Evolutionary conservation across 2,113 vertebrate genomes (phyloP).

Genomic region (Sinocyclocheilus anshuiensis): DNA sequence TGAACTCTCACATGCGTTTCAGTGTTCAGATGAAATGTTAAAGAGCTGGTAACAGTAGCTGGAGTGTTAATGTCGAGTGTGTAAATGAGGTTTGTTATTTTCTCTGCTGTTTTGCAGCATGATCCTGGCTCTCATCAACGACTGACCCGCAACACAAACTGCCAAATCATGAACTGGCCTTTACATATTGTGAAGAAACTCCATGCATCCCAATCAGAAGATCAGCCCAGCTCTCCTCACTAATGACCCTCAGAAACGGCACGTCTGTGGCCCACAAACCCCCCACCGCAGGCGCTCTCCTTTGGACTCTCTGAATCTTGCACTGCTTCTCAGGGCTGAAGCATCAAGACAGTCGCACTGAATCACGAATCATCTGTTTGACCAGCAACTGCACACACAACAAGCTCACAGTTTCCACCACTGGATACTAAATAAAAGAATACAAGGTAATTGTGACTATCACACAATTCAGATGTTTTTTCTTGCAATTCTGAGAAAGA

Average conservation of each 20-base stretch:
- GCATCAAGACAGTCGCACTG: conserved; percentile 50
- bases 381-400: background rate
- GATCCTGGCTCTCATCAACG: conserved; percentile 98
- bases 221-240: conserved; percentile 23
- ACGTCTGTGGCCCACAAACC: background rate
- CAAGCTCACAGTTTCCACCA: background rate
- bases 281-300: background rate
- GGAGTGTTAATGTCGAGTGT: background rate
- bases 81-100: background rate
- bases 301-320: background rate
- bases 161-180: conserved; percentile 56
- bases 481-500: background rate
- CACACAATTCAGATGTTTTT: no score
- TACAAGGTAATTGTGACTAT: background rate
- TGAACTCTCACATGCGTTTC: background rate
- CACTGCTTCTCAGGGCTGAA: conserved; percentile 52
- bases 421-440: no score
- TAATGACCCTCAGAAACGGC: background rate
- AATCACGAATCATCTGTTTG: conserved; percentile 19
- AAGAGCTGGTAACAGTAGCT: conserved; percentile 3
- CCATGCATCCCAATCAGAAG: conserved; percentile 34
- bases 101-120: conserved; percentile 80
- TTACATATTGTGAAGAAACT: conserved; percentile 26
- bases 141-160: conserved; percentile 76
- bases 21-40: conserved; percentile 37